Conservation (phyloP, 2,888 invertebrate genomes). For the Phytoseiulus persimilis region DNA sequence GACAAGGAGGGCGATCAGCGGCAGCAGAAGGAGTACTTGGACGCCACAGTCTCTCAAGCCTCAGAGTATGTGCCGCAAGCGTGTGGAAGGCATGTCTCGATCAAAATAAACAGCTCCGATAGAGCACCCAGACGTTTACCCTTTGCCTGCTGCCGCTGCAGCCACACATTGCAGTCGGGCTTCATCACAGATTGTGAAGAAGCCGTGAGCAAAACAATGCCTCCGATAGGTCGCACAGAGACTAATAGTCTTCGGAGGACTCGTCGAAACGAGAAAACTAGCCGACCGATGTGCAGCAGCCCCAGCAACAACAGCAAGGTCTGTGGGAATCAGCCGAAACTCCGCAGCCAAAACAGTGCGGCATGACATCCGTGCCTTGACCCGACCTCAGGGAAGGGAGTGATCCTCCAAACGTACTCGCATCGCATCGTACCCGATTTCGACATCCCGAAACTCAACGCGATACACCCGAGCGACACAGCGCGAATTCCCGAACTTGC, state of each 20-base stretch:
- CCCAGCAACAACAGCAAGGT: background rate
- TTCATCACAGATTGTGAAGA: background rate
- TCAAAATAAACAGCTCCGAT: background rate
- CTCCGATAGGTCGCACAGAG: background rate
- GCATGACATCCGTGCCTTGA: constrained; percentile 37
- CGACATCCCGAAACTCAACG: background rate
- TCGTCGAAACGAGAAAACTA: background rate
- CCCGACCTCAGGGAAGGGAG: background rate
- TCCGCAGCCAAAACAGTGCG: constrained; percentile 6
- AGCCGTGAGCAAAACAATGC: background rate
- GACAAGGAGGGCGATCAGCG: background rate
- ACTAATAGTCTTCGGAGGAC: background rate
- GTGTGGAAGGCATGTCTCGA: background rate
- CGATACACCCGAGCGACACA: background rate
- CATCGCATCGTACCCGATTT: background rate
- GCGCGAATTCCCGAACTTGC: background rate
- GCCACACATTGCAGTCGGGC: background rate
- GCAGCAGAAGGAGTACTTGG: background rate
- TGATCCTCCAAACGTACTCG: background rate
- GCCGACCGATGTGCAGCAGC: background rate
- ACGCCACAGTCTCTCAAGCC: too few species aligned
- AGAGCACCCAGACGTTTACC: background rate
- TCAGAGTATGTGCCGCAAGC: background rate
- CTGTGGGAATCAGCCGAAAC: background rate
- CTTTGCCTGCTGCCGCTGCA: background rate